Percentiles rank a stretch among this genome's conserved stretches.
Conservation (phyloP, 2,113 vertebrate species). For the Silurus meridionalis region DNA sequence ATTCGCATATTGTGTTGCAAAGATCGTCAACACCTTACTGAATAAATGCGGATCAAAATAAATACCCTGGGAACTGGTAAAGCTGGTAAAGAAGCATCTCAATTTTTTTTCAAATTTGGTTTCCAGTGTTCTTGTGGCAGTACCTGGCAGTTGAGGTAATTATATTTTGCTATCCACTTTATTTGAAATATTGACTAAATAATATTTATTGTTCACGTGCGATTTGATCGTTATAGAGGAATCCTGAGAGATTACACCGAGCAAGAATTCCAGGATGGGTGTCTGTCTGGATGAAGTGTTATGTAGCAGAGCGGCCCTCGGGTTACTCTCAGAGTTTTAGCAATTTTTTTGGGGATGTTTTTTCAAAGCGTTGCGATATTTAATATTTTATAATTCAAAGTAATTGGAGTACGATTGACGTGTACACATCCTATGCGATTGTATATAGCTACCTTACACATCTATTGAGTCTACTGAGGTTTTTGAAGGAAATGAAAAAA, state of each 20-base stretch:
- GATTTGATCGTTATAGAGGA: conserved; percentile 2
- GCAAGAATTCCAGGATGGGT: conserved; percentile 39
- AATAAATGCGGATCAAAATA: conserved; percentile 30
- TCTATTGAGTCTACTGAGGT: too few relatives aligned
- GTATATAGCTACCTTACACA: background rate
- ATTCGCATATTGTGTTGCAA: background rate
- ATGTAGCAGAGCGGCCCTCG: conserved; percentile 8
- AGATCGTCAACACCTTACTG: background rate
- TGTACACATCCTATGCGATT: background rate
- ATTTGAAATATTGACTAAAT: conserved; percentile 35
- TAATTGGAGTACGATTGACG: background rate
- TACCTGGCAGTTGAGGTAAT: conserved; percentile 20
- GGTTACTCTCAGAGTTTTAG: conserved; percentile 1
- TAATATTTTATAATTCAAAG: background rate
- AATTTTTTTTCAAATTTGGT: conserved; percentile 18
- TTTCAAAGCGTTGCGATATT: conserved; percentile 8
- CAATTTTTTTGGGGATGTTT: conserved; percentile 32
- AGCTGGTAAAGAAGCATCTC: conserved; percentile 16
- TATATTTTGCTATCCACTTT: conserved; percentile 2
- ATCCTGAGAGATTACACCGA: conserved; percentile 14
- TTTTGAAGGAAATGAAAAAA: background rate
- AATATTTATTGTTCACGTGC: background rate
- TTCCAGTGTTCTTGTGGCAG: conserved; percentile 22
- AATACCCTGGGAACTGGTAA: conserved; percentile 28
- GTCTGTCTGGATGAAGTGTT: conserved; percentile 16